These are phyloP conservation scores for Burhinus oedicnemus DNA, from an alignment of 2,113 vertebrate species.

Conservation along the genomic window DNA sequence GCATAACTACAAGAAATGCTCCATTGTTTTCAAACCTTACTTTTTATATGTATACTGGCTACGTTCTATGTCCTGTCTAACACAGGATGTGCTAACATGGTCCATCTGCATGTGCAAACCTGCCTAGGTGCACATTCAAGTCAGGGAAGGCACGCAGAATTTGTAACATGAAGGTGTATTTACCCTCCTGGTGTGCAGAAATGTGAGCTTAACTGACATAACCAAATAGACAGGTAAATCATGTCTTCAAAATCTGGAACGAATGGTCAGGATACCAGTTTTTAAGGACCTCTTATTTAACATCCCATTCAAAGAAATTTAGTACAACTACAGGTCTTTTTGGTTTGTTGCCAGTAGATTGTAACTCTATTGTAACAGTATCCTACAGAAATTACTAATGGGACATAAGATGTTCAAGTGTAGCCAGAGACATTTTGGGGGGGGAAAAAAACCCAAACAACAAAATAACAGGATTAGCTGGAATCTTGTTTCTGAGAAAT, in stretches of 20 bases:
- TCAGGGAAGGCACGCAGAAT: not conserved
- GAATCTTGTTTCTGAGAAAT: not conserved
- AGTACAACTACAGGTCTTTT: not conserved
- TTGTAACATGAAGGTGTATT: not conserved
- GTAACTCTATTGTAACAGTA: not conserved
- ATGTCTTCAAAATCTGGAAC: not conserved
- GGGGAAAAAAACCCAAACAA: not conserved
- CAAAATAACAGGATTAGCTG: not conserved
- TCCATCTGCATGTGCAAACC: not conserved
- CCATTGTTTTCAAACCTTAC: not conserved
- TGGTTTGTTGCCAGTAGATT: not conserved
- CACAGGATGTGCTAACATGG: not conserved
- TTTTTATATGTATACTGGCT: not conserved
- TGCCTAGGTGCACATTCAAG: not conserved
- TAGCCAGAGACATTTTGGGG: not conserved
- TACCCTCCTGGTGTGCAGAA: not conserved
- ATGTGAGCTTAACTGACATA: not conserved
- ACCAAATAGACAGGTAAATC: not conserved
- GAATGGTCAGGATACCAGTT: not conserved
- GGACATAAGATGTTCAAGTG: not conserved
- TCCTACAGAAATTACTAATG: not conserved
- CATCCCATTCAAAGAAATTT: not conserved
- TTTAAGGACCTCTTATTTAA: not conserved
- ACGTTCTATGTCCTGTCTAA: not conserved
- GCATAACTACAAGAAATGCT: not conserved